Conservation (phyloP, 1,140 invertebrate genomes). For the Rhopalosiphum maidis region DNA sequence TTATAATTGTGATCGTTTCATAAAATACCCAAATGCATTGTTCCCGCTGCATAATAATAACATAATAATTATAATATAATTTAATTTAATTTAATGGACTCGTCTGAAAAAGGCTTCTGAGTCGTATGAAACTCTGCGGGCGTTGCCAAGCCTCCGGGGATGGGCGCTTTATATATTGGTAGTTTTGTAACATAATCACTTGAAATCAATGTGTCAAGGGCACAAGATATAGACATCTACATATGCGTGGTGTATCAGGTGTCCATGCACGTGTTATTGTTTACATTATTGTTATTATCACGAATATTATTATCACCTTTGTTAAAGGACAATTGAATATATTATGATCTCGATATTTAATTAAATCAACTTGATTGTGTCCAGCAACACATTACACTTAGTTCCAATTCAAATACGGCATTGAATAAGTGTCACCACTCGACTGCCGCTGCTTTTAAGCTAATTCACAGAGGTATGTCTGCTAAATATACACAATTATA, state of each 20-base stretch:
- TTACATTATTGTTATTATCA: slow-evolving; percentile 25
- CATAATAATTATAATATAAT: neutral
- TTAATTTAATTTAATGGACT: neutral
- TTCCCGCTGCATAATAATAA: neutral
- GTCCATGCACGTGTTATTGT: slow-evolving; percentile 27
- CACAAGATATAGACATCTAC: neutral
- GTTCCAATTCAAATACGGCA: neutral
- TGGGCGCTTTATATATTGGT: neutral
- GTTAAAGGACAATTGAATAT: neutral
- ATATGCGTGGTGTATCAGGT: neutral
- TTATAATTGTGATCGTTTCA: neutral
- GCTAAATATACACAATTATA: neutral
- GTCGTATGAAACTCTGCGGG: neutral
- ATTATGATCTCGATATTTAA: neutral
- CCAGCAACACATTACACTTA: neutral
- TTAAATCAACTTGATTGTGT: slow-evolving; percentile 19
- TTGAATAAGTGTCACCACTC: slow-evolving; percentile 7
- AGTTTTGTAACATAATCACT: neutral
- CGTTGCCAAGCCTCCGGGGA: slow-evolving; percentile 11
- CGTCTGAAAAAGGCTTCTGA: slow-evolving; percentile 3
- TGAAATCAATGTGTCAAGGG: slow-evolving; percentile 31
- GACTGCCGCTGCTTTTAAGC: neutral
- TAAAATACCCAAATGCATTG: neutral
- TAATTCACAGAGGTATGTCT: neutral
- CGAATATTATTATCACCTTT: neutral